Evolutionary conservation across 1,140 invertebrate genomes (phyloP), one percentile per base, ranked within the genome.

Genomic region (Drosophila mojavensis): DNA sequence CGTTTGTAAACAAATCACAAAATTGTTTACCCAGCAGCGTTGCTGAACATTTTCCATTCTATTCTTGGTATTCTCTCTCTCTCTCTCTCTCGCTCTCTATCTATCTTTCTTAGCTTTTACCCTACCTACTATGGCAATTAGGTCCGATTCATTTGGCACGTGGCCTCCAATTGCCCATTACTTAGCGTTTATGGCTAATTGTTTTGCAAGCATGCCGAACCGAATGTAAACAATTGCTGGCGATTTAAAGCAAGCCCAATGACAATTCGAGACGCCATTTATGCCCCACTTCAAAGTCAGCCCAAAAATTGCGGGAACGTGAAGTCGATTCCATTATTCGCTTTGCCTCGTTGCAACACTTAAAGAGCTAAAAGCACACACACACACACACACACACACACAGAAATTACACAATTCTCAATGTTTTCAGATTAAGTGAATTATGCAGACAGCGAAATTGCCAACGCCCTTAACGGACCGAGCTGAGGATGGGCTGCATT

Each of bases 401-500:
- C 2, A 24, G 17, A 24, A 61, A 41, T 59, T 66, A 50, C 43
- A 48, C 26, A 69, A 74, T 50, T 51, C 28, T 28, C 4, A 43
- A 53, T 45, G 59, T 73, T 33, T 10, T 11, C 20, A 47, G 17
- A 47, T 36, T 41, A 20, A 39, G 20, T 33, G 60, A 64, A 69
- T 69, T 75, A 78, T 70, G 65, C 65, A 77, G 43, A 15, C 69
- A 78, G 28, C 4, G 4, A 30, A 70, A 70, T 69, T 63, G 43
- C 26, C 54, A 68, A 77, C 74, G 59, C 51, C 63, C 41, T 47
- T 43, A 62, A 47, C 24, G 17, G 17, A 48, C 41, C 11, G n/a
- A 43, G 15, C 15, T 5, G 48, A 41, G 11, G 36, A 13, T n/a
- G 30, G 39, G 26, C 13, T 30, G 17, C 51, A 75, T 79, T 84